Evolutionary conservation across 2,113 vertebrate species (phyloP).

Genomic region (Ophthalmotilapia sp.): DNA sequence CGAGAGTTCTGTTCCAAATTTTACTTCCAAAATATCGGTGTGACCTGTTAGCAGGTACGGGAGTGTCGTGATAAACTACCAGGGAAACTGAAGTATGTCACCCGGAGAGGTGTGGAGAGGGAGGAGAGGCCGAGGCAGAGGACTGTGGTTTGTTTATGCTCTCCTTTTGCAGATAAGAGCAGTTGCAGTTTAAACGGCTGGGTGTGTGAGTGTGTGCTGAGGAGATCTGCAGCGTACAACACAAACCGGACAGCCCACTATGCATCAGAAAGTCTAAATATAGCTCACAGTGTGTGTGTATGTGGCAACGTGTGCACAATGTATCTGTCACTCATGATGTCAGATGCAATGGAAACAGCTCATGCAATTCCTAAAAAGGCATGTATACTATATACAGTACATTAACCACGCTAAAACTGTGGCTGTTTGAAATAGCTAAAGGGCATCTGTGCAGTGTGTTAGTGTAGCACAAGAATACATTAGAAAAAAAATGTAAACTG

Average conservation of each 20-base stretch:
- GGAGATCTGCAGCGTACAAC: background rate
- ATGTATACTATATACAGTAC: background rate
- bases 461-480: background rate
- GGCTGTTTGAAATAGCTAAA: background rate
- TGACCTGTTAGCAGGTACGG: background rate
- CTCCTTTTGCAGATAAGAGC: constrained; percentile 50
- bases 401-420: background rate
- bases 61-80: background rate
- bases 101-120: background rate
- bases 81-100: constrained; percentile 18
- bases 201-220: background rate
- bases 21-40: background rate
- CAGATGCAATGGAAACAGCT: background rate
- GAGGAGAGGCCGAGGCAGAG: background rate
- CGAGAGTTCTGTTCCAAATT: background rate
- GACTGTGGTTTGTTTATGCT: constrained; percentile 32
- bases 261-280: background rate
- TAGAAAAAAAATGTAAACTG: background rate
- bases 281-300: background rate
- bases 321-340: background rate
- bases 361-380: background rate
- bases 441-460: background rate
- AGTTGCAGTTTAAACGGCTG: constrained; percentile 37
- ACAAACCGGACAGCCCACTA: constrained; percentile 21
- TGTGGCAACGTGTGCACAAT: background rate